A percentile compares a stretch with the other conserved stretches of the same genome.
Conservation (phyloP, 2,888 invertebrate species). For the Drosophila siamana region DNA sequence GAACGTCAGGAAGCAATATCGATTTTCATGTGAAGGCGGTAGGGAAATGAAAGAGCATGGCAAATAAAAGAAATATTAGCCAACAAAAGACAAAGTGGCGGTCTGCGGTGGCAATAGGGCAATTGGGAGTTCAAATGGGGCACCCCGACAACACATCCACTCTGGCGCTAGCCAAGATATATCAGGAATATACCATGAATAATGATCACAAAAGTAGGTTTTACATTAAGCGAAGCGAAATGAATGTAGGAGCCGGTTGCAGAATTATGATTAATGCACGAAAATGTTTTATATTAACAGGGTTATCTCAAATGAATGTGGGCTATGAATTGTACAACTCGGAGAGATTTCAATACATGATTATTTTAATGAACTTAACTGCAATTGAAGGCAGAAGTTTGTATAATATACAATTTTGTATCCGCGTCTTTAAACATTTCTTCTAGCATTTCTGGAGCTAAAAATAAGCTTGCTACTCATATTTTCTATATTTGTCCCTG, state of each 20-base stretch:
- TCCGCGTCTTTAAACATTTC: neutral
- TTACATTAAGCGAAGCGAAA: slow-evolving; percentile 20
- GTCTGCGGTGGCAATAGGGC: slow-evolving; percentile 55
- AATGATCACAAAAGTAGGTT: slow-evolving; percentile 28
- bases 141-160: slow-evolving; percentile 19
- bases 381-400: too few relatives aligned
- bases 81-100: slow-evolving; percentile 75
- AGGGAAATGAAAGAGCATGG: slow-evolving; percentile 51
- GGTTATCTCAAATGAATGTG: neutral
- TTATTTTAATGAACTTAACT: too few relatives aligned
- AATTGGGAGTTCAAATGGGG: slow-evolving; percentile 55
- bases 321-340: neutral
- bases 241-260: neutral
- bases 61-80: slow-evolving; percentile 79
- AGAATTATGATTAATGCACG: neutral
- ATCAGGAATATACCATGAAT: slow-evolving; percentile 9
- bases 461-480: neutral
- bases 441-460: neutral
- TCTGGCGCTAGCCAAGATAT: slow-evolving; percentile 9
- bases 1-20: slow-evolving; percentile 69
- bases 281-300: neutral
- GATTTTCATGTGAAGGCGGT: slow-evolving; percentile 66
- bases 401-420: too few relatives aligned
- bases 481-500: neutral
- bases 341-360: too few relatives aligned